Evolutionary conservation across 35 echinoderm and acorn worm genomes (phyloP).

Genomic region (Lytechinus variegatus): DNA sequence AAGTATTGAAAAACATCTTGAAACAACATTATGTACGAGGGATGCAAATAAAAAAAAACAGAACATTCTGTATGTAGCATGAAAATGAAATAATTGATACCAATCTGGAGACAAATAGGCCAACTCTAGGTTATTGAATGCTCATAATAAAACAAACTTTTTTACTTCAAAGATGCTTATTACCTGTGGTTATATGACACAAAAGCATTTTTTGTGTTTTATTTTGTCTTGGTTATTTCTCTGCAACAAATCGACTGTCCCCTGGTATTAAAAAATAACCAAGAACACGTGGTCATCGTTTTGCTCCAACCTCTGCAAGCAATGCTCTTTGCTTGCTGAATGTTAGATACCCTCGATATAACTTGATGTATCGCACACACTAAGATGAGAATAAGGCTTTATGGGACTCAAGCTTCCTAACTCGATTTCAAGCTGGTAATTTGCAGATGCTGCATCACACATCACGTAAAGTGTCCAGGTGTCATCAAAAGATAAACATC

Average conservation of each 20-base stretch:
- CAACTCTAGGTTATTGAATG: neutral
- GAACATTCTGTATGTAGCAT: neutral
- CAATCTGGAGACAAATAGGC: neutral
- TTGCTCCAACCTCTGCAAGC: neutral
- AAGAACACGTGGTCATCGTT: neutral
- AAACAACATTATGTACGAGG: no score
- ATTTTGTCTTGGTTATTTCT: neutral
- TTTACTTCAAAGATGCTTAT: neutral
- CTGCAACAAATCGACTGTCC: neutral
- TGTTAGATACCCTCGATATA: no score
- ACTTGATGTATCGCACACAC: no score
- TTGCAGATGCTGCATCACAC: neutral
- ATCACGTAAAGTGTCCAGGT: neutral
- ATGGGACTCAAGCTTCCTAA: neutral
- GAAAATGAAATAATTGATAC: neutral
- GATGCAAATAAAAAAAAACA: no score
- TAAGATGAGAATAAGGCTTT: no score
- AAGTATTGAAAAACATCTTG: no score
- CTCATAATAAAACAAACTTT: neutral
- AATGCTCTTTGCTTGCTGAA: no score
- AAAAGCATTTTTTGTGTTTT: neutral
- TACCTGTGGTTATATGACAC: neutral
- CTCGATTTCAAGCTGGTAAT: neutral
- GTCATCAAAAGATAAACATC: neutral
- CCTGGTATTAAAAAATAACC: neutral